Evolutionary conservation across 2,113 vertebrate genomes (phyloP).

Genomic region (Sula dactylatra): DNA sequence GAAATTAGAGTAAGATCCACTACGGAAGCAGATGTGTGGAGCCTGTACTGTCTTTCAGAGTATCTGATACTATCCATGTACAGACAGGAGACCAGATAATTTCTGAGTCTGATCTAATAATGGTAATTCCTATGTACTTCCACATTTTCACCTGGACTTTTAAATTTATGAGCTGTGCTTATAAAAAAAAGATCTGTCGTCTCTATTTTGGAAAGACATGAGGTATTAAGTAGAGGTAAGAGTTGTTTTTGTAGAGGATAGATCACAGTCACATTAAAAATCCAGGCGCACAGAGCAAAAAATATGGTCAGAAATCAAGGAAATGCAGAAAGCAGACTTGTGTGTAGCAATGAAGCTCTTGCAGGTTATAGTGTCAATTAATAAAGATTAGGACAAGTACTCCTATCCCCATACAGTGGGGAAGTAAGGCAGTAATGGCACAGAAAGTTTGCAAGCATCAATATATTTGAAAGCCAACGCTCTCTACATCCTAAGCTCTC

Average conservation of each 20-base stretch:
- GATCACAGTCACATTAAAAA: background rate
- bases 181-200: background rate
- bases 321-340: background rate
- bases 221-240: background rate
- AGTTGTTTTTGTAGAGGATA: background rate
- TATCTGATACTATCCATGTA: background rate
- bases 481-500: background rate
- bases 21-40: background rate
- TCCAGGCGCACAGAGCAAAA: background rate
- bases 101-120: background rate
- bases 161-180: background rate
- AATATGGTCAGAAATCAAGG: background rate
- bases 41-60: background rate
- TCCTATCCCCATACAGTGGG: background rate
- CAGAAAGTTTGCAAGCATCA: background rate
- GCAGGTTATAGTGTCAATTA: background rate
- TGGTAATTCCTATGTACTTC: background rate
- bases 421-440: background rate
- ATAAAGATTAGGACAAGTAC: background rate
- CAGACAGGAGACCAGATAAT: background rate
- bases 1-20: background rate
- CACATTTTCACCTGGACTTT: background rate
- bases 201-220: background rate
- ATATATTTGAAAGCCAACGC: background rate
- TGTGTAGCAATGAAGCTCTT: background rate